Evolutionary conservation across 2,113 vertebrate species (phyloP), one percentile per base, ranked within the genome.

Genomic region (Hyla sarda): DNA sequence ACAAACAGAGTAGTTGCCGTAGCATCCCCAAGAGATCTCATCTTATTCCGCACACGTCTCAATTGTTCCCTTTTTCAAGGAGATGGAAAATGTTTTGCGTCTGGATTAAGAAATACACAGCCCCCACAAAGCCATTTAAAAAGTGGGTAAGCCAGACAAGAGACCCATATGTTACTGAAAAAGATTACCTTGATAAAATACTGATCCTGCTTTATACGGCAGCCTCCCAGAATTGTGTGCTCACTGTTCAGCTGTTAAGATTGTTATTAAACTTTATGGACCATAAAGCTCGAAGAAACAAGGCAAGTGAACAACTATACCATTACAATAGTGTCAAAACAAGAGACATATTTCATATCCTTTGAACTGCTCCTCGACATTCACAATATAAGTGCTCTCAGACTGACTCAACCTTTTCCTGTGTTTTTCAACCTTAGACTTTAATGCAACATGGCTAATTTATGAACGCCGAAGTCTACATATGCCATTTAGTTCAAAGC

Each of bases 181-280:
- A 86, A 87, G 65, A 87, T 83, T 86, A 30, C 74, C 34, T 5
- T 71, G 83, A 52, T 88, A 88, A 93, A 91, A 88, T 84, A 87
- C 91, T 80, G 81, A 47, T 87, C 88, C 82, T 87, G 80, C 89
- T 90, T 88, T 89, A 37, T 90, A 41, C 82, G 75, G 88, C 88
- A 91, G 89, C 88, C 89, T 94, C 88, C 87, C 81, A 83, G 91
- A 89, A 90, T 89, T 45, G 71, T 87, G 89, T 90, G 89, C 73
- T 91, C 90, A 91, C 93, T 91, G 87, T 90, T 94, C 91, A 90
- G 91, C 94, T 93, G 92, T 93, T 95, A 91, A 93, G 92, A 92
- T 93, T 94, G 92, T 94, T 95, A 95, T 94, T 94, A 95, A 95
- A 94, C 93, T 95, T 94, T 94, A 95, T 95, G 94, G 94, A 91